phyloP scores from a whole-genome alignment of 2,888 invertebrate genomes.

The Pocota personata region DNA sequence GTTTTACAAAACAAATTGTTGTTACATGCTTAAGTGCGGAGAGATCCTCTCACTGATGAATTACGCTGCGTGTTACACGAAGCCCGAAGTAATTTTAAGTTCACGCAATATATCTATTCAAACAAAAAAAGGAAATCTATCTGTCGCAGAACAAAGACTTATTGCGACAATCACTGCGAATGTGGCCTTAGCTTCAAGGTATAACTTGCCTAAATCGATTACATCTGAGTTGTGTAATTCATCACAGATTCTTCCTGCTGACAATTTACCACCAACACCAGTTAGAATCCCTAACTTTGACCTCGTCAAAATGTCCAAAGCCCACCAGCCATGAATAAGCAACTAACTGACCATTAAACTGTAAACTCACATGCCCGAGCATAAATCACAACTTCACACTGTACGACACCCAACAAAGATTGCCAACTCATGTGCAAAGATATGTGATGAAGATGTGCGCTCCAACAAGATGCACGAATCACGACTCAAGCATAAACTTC shows the following conservation, averaged over 20 bases:
- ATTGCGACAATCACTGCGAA: neutral
- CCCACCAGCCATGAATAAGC: constrained; percentile 38
- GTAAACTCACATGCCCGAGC: neutral
- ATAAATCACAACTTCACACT: constrained; percentile 50
- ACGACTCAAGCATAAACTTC: constrained; percentile 58
- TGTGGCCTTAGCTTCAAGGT: neutral
- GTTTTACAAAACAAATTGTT: constrained; percentile 7
- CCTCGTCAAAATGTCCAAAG: constrained; percentile 28
- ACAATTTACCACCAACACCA: neutral
- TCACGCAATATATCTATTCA: constrained; percentile 44
- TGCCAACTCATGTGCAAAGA: constrained; percentile 13
- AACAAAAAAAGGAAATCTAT: neutral
- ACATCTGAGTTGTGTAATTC: neutral
- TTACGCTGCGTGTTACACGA: constrained; percentile 60
- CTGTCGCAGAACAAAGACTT: constrained; percentile 4
- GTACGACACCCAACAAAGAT: constrained; percentile 27
- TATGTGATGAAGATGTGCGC: neutral
- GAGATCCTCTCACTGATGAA: constrained; percentile 30
- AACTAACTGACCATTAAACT: constrained; percentile 31
- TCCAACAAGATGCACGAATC: constrained; percentile 27
- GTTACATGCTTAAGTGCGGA: neutral
- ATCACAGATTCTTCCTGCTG: neutral
- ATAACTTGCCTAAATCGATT: neutral
- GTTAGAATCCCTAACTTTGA: constrained; percentile 40
- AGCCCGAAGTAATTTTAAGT: constrained; percentile 18